A percentile compares a stretch with the other conserved stretches of the same genome.
phyloP scores from a whole-genome alignment of 92 coral and sea anemone genomes.

The Pocillopora meandrina region DNA sequence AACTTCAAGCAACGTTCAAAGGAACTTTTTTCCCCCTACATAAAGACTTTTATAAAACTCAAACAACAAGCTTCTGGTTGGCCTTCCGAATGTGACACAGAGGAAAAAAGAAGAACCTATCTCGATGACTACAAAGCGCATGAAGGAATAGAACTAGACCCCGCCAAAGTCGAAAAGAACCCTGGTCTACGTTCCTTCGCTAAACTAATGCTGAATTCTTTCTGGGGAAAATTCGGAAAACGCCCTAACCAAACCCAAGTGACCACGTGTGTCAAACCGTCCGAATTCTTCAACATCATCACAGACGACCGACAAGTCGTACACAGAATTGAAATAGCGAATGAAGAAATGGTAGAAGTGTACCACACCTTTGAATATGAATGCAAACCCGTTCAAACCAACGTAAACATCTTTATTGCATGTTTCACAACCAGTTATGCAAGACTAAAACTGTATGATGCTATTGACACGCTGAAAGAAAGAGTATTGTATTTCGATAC shows the following conservation, averaged over 20 bases:
- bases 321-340: neutral
- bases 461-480: neutral
- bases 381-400: neutral
- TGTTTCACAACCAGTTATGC: constrained; percentile 17
- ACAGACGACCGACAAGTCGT: neutral
- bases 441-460: constrained; percentile 14
- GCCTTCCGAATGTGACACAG: neutral
- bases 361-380: neutral
- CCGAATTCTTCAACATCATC: neutral
- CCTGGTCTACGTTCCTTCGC: constrained; percentile 14
- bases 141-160: neutral
- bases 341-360: constrained; percentile 3
- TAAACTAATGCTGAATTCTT: constrained; percentile 14
- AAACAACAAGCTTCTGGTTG: constrained; percentile 42
- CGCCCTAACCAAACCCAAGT: constrained; percentile 16
- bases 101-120: neutral
- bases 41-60: constrained; percentile 31
- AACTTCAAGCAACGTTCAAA: neutral
- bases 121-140: neutral
- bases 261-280: neutral
- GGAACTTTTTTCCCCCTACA: constrained; percentile 19
- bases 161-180: neutral
- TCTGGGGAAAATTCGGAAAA: constrained; percentile 32
- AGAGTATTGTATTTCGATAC: neutral
- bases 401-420: neutral